Evolutionary conservation across 1,140 invertebrate species (phyloP).

Genomic region (Melipona quadrifasciata): DNA sequence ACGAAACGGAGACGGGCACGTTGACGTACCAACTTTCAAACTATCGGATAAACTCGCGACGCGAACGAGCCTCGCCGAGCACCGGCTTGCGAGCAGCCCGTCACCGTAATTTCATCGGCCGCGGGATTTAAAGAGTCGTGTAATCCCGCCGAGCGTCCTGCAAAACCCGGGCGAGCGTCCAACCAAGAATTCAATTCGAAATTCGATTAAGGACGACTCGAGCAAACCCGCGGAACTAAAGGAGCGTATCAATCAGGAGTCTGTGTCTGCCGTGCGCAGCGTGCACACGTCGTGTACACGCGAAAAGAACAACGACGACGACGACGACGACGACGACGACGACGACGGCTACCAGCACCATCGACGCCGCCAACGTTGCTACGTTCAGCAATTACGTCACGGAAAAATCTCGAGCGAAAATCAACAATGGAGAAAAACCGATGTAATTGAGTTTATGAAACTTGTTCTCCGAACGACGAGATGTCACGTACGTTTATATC

Average conservation of each 20-base stretch:
- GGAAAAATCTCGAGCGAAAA: conserved; percentile 66
- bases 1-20: neutral
- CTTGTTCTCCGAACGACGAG: conserved; percentile 55
- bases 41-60: conserved; percentile 12
- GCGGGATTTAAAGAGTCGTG: conserved; percentile 3
- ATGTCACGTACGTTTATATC: conserved; percentile 54
- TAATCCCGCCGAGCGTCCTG: neutral
- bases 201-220: neutral
- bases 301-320: conserved; percentile 27
- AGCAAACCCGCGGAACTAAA: conserved; percentile 10
- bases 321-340: too few relatives aligned
- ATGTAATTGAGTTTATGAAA: conserved; percentile 67
- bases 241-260: conserved; percentile 15
- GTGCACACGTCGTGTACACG: neutral
- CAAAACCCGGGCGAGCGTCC: neutral
- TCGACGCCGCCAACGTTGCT: neutral
- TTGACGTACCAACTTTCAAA: neutral
- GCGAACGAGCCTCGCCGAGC: neutral
- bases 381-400: conserved; percentile 56
- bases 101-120: neutral
- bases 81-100: neutral
- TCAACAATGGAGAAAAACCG: conserved; percentile 66
- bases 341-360: too few relatives aligned
- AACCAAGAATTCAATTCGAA: conserved; percentile 24
- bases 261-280: neutral